Evolutionary conservation across 2,888 invertebrate species (phyloP).

Genomic region (Leptopterna dolabrata): DNA sequence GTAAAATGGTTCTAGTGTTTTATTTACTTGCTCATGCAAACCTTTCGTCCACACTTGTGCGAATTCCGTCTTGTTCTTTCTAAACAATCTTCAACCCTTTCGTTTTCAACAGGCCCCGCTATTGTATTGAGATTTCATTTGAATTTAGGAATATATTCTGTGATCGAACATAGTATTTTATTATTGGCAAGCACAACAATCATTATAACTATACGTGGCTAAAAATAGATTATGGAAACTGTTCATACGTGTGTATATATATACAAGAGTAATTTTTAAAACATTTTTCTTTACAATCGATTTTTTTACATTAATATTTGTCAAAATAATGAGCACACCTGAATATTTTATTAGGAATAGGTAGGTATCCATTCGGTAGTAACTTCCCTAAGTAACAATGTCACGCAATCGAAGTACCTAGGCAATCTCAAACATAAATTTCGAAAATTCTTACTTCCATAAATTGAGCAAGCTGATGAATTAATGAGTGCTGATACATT

Average conservation of each 20-base stretch:
- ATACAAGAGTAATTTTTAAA: slow-evolving; percentile 26
- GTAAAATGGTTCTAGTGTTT: too few relatives aligned
- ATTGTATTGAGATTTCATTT: not conserved
- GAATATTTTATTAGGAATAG: not conserved
- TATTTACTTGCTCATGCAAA: not conserved
- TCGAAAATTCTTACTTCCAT: not conserved
- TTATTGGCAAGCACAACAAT: slow-evolving; percentile 48
- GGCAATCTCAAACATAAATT: too few relatives aligned
- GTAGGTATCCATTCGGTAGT: not conserved
- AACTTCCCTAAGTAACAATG: not conserved
- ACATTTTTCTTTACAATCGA: not conserved
- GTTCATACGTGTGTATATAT: slow-evolving; percentile 2
- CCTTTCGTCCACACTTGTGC: not conserved
- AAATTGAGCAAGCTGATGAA: not conserved
- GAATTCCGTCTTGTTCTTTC: too few relatives aligned
- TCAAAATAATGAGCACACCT: not conserved
- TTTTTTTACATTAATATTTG: not conserved
- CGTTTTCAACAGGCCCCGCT: not conserved
- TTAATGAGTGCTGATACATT: not conserved
- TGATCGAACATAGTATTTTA: slow-evolving; percentile 49
- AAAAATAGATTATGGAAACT: slow-evolving; percentile 21
- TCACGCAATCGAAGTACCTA: not conserved
- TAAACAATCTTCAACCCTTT: not conserved
- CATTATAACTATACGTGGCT: slow-evolving; percentile 40
- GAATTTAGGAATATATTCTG: slow-evolving; percentile 51